A percentile compares a stretch with the other conserved stretches of the same genome.
phyloP scores from a whole-genome alignment of 92 coral and sea anemone species.

The Siderastrea radians region DNA sequence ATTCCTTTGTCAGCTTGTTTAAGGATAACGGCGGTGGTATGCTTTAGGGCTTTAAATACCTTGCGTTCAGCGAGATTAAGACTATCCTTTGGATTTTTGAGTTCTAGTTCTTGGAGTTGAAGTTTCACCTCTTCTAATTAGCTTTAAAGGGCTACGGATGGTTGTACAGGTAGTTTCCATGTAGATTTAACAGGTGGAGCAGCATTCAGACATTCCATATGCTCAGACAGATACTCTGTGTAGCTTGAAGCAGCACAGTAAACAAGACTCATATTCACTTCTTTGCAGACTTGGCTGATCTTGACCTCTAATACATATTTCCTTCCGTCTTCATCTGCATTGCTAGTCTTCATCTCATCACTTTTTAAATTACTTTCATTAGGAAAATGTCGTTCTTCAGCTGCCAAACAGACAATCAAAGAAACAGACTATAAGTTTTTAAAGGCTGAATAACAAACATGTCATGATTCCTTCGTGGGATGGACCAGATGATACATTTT shows the following conservation, averaged over 20 bases:
- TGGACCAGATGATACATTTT: background rate
- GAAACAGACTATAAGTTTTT: conserved; percentile 5
- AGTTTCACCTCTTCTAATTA: too few species aligned
- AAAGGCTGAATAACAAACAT: conserved; percentile 10
- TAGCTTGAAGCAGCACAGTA: conserved; percentile 5
- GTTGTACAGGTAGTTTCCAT: too few species aligned
- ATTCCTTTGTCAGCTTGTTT: too few species aligned
- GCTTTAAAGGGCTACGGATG: too few species aligned
- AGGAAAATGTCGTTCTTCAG: conserved; percentile 8
- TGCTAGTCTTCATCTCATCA: conserved; percentile 13
- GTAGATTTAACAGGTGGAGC: background rate
- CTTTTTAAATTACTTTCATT: conserved; percentile 12
- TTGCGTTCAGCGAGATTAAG: too few species aligned
- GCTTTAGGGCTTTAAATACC: too few species aligned
- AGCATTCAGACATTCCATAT: conserved; percentile 1
- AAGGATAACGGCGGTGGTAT: too few species aligned
- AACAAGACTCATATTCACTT: background rate
- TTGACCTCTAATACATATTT: background rate
- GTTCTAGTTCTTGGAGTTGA: too few species aligned
- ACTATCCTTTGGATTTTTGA: too few species aligned
- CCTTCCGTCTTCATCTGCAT: conserved; percentile 16
- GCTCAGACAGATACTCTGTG: conserved; percentile 7
- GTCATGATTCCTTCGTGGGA: conserved; percentile 16
- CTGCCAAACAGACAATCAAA: conserved; percentile 23
- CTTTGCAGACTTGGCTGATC: background rate